These are phyloP conservation scores for Crepidodera aurea DNA, from an alignment of 2,888 invertebrate genomes.

Conservation along the genomic window DNA sequence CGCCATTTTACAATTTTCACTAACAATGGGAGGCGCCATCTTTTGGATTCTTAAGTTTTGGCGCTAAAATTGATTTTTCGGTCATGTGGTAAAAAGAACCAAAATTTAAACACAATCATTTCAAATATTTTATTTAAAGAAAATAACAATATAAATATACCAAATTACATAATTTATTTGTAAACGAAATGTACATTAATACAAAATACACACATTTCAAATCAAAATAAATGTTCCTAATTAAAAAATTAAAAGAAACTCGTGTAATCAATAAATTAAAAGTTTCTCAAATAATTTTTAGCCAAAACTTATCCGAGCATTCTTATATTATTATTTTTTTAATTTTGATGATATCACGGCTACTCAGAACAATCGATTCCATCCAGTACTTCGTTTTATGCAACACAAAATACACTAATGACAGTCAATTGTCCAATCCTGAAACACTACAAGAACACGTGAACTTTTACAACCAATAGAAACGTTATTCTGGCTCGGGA, in stretches of 20 bases:
- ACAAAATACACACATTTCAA: too few relatives aligned
- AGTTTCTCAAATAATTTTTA: too few relatives aligned
- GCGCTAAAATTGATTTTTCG: slow-evolving; percentile 47
- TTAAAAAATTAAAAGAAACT: too few relatives aligned
- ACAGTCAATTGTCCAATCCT: not conserved
- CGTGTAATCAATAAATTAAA: too few relatives aligned
- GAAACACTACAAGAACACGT: not conserved
- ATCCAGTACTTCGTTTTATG: not conserved
- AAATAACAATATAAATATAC: too few relatives aligned
- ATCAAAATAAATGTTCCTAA: too few relatives aligned
- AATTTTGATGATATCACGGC: not conserved
- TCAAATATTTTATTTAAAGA: too few relatives aligned
- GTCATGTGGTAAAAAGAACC: not conserved
- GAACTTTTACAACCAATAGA: not conserved
- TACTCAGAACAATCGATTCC: not conserved
- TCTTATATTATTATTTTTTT: not conserved
- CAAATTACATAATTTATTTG: too few relatives aligned
- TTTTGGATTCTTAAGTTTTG: slow-evolving; percentile 59
- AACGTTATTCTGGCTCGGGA: not conserved
- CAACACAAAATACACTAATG: not conserved
- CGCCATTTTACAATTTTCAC: slow-evolving; percentile 72
- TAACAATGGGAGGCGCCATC: slow-evolving; percentile 74
- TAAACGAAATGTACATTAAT: too few relatives aligned
- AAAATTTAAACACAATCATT: not conserved
- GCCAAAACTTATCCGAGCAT: too few relatives aligned